Base-by-base conservation (phyloP, 2,888 invertebrate species). In the Drosophila formosana region DNA sequence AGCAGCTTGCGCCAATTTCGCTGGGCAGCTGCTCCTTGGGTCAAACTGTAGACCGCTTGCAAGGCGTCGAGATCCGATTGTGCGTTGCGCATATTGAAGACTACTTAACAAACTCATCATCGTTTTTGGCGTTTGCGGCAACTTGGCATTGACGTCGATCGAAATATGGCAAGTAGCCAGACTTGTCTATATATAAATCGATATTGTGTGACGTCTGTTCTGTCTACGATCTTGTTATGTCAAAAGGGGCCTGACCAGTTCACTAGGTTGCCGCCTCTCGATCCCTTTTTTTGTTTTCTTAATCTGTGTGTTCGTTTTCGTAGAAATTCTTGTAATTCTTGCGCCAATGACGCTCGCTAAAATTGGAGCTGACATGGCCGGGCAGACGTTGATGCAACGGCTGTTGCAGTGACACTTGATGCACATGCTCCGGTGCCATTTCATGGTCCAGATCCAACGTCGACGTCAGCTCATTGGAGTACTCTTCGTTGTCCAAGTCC, bases 281-380 rank as follows among this genome's bases (percentile, higher is more conserved):
- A 41, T 37, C 13, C 11, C 37, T 37, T 32, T 32, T 3, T 32
- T 7, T n/a, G n/a, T 9, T 4, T 37, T 4, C n/a, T n/a, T 37
- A 76, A 63, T 83, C 82, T 23, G 63, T 78, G 45, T 80, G 84
- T n/a, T 67, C 84, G n/a, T 69, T 83, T 23, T 75, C 86, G 30
- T 85, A 88, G 9, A 69, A 89, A 57, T 82, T 80, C 75, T 91
- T 91, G 57, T 89, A 91, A 63, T 89, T 92, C 75, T 93, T 92
- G 45, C 94, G 91, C 94, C 94, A 94, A 76, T 94, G 93, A 67
- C 93, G 90, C 72, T 92, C 93, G 63, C 88, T 88, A 45, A 92
- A 91, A 76, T 90, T 91, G 13, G 84, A 88, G 52, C 68, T 70
- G 23, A 53, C 60, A 8, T 76, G 71, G 3, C 65, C 71, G 6